phyloP scores from a whole-genome alignment of 1,140 invertebrate species.

The Heliconius hewitsoni region DNA sequence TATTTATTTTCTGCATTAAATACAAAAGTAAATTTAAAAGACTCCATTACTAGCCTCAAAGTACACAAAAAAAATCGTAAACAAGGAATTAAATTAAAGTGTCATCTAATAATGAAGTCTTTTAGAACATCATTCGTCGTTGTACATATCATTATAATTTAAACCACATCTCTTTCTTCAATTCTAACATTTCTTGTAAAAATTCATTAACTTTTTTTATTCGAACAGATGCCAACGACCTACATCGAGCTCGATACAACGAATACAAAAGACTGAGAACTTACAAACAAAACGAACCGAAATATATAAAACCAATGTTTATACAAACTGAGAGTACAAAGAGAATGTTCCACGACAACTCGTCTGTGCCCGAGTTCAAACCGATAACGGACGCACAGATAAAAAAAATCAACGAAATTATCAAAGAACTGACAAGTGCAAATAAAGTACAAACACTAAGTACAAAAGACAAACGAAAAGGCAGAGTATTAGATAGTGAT shows the following conservation, averaged over 20 bases:
- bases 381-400: slow-evolving; percentile 75
- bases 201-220: slow-evolving; percentile 55
- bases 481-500: slow-evolving; percentile 55
- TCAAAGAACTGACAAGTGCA: slow-evolving; percentile 58
- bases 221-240: slow-evolving; percentile 74
- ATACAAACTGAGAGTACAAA: slow-evolving; percentile 65
- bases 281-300: slow-evolving; percentile 45
- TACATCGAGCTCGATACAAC: slow-evolving; percentile 69
- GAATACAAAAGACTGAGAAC: slow-evolving; percentile 45
- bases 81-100: not conserved
- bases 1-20: not conserved
- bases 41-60: not conserved
- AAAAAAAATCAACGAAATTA: slow-evolving; percentile 61
- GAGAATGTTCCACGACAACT: slow-evolving; percentile 52
- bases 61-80: not conserved
- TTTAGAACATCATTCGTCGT: not conserved
- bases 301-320: slow-evolving; percentile 69
- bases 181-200: slow-evolving; percentile 27
- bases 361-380: slow-evolving; percentile 65
- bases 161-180: slow-evolving; percentile 15
- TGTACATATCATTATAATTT: not conserved
- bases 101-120: not conserved
- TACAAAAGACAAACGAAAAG: slow-evolving; percentile 58
- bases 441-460: slow-evolving; percentile 45
- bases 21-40: not conserved